Conservation (phyloP, 2,888 invertebrate species). For the Augochlorella aurata region DNA sequence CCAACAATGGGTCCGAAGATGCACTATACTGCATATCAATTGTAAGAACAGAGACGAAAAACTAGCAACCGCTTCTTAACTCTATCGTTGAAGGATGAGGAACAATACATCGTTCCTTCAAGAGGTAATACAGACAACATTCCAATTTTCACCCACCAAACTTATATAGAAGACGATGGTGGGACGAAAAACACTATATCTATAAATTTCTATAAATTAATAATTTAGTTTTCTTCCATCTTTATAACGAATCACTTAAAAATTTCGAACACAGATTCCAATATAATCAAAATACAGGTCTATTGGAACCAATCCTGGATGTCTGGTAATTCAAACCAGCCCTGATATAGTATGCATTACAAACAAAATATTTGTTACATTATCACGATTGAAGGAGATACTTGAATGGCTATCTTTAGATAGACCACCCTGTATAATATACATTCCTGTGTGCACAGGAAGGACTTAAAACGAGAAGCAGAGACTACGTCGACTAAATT, state of each 20-base stretch:
- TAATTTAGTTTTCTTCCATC: not conserved
- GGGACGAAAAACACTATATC: not conserved
- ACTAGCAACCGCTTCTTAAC: not conserved
- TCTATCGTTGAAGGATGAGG: not conserved
- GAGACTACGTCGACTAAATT: not conserved
- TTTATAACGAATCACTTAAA: not conserved
- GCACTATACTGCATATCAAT: not conserved
- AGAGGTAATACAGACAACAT: not conserved
- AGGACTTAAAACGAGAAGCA: not conserved
- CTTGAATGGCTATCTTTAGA: not conserved
- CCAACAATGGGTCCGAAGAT: slow-evolving; percentile 1
- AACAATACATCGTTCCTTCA: not conserved
- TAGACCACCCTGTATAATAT: not conserved
- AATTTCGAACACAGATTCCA: not conserved
- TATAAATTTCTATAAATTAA: not conserved
- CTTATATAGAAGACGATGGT: not conserved
- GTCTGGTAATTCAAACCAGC: not conserved
- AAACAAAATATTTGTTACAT: not conserved
- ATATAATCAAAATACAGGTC: not conserved
- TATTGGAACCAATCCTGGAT: not conserved
- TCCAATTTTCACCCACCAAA: not conserved
- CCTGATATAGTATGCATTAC: not conserved
- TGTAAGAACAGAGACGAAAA: not conserved
- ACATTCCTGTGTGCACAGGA: not conserved
- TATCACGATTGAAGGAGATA: not conserved